A percentile compares a stretch with the other conserved stretches of the same genome.
Conservation (phyloP, 2,888 invertebrate species). For the Odontomyia ornata region DNA sequence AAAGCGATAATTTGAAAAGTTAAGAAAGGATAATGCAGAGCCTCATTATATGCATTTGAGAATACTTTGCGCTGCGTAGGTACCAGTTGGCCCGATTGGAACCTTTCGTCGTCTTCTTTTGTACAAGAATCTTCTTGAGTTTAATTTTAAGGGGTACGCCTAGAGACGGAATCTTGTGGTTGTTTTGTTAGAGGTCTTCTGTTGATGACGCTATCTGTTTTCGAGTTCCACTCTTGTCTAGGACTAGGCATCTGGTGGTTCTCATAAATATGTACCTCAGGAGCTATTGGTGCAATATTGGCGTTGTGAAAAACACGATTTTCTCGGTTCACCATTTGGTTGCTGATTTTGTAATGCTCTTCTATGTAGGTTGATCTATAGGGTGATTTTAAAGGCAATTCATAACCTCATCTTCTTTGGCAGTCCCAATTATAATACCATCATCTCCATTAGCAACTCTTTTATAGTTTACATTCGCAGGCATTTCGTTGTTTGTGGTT, state of each 20-base stretch:
- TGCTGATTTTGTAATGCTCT: background rate
- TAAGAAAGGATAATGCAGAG: constrained; percentile 65
- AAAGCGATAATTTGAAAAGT: too few relatives aligned
- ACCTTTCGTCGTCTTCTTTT: constrained; percentile 48
- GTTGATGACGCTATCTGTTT: too few relatives aligned
- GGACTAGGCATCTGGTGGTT: background rate
- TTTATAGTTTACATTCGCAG: too few relatives aligned
- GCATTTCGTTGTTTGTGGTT: too few relatives aligned
- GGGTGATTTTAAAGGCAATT: background rate
- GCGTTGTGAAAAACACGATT: background rate
- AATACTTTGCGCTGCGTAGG: constrained; percentile 61
- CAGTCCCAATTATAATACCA: too few relatives aligned
- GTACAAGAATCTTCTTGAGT: background rate
- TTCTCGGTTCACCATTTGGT: background rate
- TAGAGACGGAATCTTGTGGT: background rate
- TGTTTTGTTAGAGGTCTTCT: background rate
- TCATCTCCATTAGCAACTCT: too few relatives aligned
- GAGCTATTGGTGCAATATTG: background rate
- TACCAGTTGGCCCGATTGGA: constrained; percentile 63
- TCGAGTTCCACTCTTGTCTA: background rate
- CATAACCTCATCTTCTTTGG: too few relatives aligned
- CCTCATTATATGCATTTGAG: constrained; percentile 67
- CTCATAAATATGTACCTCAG: background rate
- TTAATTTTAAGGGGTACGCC: background rate
- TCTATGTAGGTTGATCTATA: background rate